Conservation (phyloP, 2,888 invertebrate species). For the Nemoura dubitans region DNA sequence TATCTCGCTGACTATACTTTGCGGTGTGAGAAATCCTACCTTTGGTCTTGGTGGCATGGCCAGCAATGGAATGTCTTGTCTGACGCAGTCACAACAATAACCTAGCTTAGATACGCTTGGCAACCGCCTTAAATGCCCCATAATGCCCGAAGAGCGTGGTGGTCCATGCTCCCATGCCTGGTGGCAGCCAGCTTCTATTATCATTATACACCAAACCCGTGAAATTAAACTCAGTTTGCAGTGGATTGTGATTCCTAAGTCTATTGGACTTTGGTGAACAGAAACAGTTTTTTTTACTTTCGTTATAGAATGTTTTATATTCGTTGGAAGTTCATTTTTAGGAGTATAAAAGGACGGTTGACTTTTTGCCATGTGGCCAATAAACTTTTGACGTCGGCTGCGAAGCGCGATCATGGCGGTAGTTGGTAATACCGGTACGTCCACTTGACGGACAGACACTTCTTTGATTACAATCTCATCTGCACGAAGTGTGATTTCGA, state of each 20-base stretch:
- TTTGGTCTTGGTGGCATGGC: constrained; percentile 10
- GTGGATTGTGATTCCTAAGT: constrained; percentile 23
- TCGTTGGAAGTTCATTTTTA: constrained; percentile 23
- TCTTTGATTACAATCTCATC: not conserved
- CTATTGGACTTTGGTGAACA: constrained; percentile 20
- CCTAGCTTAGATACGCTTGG: constrained; percentile 30
- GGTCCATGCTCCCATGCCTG: not conserved
- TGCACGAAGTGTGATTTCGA: not conserved
- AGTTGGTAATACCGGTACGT: not conserved
- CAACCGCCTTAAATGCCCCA: constrained; percentile 33
- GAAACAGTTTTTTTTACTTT: not conserved
- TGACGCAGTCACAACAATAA: constrained; percentile 41
- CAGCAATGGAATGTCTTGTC: constrained; percentile 10
- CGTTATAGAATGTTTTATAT: not conserved
- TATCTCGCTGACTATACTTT: not conserved
- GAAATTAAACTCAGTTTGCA: constrained; percentile 28
- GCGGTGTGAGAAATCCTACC: not conserved
- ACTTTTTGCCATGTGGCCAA: not conserved
- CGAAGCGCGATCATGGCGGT: not conserved
- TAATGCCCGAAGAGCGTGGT: constrained; percentile 16
- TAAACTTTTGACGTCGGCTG: constrained; percentile 19
- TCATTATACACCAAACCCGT: constrained; percentile 21
- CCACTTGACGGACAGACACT: not conserved
- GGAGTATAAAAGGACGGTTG: constrained; percentile 23
- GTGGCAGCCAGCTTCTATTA: not conserved